Conservation (phyloP, 92 coral and sea anemone species). For the Porites divaricata region DNA sequence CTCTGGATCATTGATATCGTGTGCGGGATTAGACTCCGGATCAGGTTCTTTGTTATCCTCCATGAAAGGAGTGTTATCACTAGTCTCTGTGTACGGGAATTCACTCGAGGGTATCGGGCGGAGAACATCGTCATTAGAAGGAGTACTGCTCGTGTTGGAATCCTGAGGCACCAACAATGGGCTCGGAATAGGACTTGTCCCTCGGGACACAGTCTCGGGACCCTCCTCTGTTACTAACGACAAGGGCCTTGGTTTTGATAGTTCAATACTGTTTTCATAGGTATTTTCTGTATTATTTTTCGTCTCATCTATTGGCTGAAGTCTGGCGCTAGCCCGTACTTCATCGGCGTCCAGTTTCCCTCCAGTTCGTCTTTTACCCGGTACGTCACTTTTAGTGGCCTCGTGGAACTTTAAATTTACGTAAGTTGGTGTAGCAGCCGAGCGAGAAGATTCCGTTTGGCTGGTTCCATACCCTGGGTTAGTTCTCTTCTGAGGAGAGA, state of each 20-base stretch:
- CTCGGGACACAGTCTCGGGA: constrained; percentile 24
- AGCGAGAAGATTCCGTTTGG: constrained; percentile 3
- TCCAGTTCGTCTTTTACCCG: constrained; percentile 32
- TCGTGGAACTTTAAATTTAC: constrained; percentile 67
- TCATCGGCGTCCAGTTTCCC: constrained; percentile 19
- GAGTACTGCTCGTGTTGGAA: not conserved
- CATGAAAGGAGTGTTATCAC: not conserved
- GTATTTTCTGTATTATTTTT: not conserved
- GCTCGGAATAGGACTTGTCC: constrained; percentile 45
- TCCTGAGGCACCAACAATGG: not conserved
- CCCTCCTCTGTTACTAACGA: constrained; percentile 18
- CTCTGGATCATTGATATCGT: not conserved
- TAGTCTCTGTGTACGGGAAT: not conserved
- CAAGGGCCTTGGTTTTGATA: constrained; percentile 5
- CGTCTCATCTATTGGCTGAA: not conserved
- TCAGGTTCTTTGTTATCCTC: not conserved
- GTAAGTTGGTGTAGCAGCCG: constrained; percentile 34
- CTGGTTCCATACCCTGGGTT: not conserved
- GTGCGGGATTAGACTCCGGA: not conserved
- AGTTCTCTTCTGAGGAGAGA: constrained; percentile 16
- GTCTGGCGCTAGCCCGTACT: constrained; percentile 37
- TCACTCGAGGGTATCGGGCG: not conserved
- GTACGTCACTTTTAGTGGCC: constrained; percentile 8
- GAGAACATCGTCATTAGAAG: not conserved
- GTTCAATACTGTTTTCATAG: not conserved